These are phyloP conservation scores for Ricordea florida DNA, from an alignment of 92 coral and sea anemone species.

Conservation along the genomic window DNA sequence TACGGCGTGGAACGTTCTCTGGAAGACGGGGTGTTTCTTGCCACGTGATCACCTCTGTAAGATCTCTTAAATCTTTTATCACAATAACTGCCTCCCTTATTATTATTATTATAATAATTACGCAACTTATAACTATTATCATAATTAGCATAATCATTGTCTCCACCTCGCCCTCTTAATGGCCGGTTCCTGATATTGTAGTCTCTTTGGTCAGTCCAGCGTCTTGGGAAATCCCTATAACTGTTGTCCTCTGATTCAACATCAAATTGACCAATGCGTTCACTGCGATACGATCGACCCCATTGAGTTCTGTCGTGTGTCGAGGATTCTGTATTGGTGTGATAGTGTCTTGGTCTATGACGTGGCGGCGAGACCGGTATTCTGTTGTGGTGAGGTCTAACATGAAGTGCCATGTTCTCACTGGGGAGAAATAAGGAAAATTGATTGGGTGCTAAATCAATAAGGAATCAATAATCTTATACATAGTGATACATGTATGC, in stretches of 20 bases:
- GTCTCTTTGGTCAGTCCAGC: not conserved
- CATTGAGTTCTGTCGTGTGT: not conserved
- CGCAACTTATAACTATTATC: not conserved
- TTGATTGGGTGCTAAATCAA: not conserved
- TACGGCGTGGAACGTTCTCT: constrained; percentile 8
- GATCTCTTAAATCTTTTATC: not conserved
- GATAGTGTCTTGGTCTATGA: constrained; percentile 4
- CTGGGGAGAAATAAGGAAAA: not conserved
- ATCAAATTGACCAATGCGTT: not conserved
- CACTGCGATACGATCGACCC: not conserved
- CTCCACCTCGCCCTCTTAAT: not conserved
- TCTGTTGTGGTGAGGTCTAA: not conserved
- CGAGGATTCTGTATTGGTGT: not conserved
- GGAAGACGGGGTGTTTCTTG: not conserved
- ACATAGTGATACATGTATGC: too few species aligned
- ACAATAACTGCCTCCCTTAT: not conserved
- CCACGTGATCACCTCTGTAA: constrained; percentile 11
- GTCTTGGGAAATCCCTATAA: not conserved
- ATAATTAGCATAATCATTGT: not conserved
- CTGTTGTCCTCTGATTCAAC: not conserved
- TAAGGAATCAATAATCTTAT: too few species aligned
- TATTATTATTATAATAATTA: not conserved
- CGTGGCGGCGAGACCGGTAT: not conserved
- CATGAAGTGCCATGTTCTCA: not conserved
- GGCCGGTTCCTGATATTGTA: constrained; percentile 1